Evolutionary conservation across 2,113 vertebrate species (phyloP).

Genomic region (Sprattus sprattus): DNA sequence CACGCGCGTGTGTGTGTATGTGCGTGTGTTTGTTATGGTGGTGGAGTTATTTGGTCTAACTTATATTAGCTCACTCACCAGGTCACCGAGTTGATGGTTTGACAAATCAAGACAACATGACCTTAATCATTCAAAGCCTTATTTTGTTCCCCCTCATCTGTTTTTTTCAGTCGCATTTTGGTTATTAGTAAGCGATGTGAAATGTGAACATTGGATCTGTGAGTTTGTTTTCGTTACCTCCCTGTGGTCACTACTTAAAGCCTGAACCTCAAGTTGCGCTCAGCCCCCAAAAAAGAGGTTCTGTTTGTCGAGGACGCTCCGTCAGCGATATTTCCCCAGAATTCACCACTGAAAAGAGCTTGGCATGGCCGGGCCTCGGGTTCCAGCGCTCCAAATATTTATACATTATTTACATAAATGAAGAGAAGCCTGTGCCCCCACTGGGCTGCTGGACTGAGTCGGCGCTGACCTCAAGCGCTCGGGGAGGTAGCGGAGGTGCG

Average conservation of each 20-base stretch:
- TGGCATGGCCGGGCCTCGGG: not conserved
- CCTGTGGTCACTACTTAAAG: not conserved
- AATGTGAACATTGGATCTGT: not conserved
- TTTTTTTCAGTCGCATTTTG: not conserved
- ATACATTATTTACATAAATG: not conserved
- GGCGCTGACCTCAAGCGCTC: not conserved
- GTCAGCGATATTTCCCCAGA: not conserved
- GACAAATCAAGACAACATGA: not conserved
- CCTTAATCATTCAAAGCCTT: not conserved
- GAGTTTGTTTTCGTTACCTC: not conserved
- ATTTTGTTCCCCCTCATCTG: not conserved
- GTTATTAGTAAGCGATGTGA: not conserved
- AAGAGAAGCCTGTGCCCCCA: not conserved
- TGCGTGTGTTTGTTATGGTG: not conserved
- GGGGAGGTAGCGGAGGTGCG: constrained; percentile 19
- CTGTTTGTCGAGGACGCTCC: not conserved
- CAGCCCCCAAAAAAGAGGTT: not conserved
- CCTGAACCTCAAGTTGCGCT: not conserved
- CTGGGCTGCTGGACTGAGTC: not conserved
- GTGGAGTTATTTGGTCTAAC: not conserved
- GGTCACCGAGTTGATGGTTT: not conserved
- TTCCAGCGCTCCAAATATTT: not conserved
- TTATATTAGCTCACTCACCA: constrained; percentile 1
- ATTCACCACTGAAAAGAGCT: not conserved
- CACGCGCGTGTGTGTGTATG: not conserved